Percentiles rank a stretch among this genome's conserved stretches.
phyloP scores from a whole-genome alignment of 2,888 invertebrate species.

The Erebia palarica region DNA sequence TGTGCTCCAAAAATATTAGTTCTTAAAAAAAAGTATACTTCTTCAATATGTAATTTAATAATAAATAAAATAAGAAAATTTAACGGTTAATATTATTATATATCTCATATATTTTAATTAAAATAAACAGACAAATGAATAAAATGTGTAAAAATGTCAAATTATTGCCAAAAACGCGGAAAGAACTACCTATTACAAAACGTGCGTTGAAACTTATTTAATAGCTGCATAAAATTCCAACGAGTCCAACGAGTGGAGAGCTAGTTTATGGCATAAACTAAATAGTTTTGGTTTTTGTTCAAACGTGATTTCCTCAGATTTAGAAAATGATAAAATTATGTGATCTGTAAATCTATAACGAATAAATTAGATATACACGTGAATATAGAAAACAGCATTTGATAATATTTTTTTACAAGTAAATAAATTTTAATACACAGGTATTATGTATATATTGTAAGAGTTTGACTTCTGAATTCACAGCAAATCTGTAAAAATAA shows the following conservation, averaged over 20 bases:
- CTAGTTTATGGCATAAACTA: slow-evolving; percentile 34
- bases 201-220: slow-evolving; percentile 39
- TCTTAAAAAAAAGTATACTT: no score
- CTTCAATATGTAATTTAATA: neutral
- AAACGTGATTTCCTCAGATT: slow-evolving; percentile 4
- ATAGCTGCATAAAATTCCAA: slow-evolving; percentile 39
- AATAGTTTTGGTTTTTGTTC: slow-evolving; percentile 24
- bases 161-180: slow-evolving; percentile 40
- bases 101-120: slow-evolving; percentile 3
- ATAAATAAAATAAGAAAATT: neutral
- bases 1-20: no score
- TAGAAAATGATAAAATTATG: neutral
- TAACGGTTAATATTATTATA: neutral
- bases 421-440: no score
- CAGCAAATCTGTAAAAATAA: neutral
- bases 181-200: slow-evolving; percentile 37
- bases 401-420: neutral
- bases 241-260: slow-evolving; percentile 23
- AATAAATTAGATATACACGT: neutral
- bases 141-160: slow-evolving; percentile 35
- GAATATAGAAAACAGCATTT: neutral
- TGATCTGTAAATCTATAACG: neutral
- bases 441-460: no score
- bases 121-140: slow-evolving; percentile 30
- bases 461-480: no score